Evolutionary conservation across 2,113 vertebrate species (phyloP).

Genomic region (Syngnathoides biaculeatus): DNA sequence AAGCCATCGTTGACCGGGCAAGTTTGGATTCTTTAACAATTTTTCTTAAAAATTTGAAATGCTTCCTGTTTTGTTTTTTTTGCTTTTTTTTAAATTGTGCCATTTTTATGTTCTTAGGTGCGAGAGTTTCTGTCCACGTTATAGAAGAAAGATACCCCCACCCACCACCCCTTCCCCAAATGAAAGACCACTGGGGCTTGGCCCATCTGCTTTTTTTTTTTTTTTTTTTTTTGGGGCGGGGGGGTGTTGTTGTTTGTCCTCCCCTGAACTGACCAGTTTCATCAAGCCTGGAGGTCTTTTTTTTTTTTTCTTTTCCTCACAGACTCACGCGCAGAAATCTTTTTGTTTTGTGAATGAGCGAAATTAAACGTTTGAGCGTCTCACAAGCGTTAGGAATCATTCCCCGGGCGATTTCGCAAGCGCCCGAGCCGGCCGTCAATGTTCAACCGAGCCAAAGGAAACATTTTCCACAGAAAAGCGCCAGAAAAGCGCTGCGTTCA

Average conservation of each 20-base stretch:
- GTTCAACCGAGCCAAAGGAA: neutral
- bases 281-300: neutral
- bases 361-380: neutral
- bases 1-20: conserved; percentile 73
- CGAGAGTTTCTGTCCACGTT: conserved; percentile 55
- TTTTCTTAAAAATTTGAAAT: neutral
- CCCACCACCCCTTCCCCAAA: too few species aligned
- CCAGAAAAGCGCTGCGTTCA: neutral
- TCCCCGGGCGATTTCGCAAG: neutral
- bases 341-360: conserved; percentile 1
- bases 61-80: neutral
- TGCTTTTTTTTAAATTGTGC: too few species aligned
- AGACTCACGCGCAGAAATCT: neutral
- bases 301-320: neutral
- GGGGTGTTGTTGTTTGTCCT: too few species aligned
- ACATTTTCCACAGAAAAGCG: neutral
- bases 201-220: too few species aligned
- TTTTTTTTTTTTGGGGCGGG: too few species aligned
- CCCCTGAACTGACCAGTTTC: too few species aligned
- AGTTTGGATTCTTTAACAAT: neutral
- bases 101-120: conserved; percentile 47
- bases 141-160: too few species aligned
- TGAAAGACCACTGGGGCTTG: too few species aligned
- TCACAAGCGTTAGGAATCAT: neutral
- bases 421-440: neutral